Base-by-base conservation (phyloP, 2,113 vertebrate species). In the Hydropotes inermis region DNA sequence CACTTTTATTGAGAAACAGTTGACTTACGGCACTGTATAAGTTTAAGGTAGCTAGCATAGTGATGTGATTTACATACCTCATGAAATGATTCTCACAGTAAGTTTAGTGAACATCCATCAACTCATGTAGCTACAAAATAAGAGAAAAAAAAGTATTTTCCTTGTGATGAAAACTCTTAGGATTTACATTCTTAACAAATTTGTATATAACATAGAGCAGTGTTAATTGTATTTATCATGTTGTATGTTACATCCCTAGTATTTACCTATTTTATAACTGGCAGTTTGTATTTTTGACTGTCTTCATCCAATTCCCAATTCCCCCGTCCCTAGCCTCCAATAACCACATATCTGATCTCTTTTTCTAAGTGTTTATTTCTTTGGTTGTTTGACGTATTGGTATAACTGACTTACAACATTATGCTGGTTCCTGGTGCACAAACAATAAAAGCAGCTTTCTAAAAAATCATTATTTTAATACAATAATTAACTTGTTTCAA, bases 401-500 rank as follows among this genome's bases (percentile, higher is more conserved):
- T 28, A 45, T 78, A 45, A 45, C 45, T 78, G 39, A 78, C 39
- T 25, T 78, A 27, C 39, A 45, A 27, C 13, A 45, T 25, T 27
- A 78, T 45, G 39, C 7, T 45, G 28, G 74, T 78, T 45, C 45
- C 39, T 78, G 19, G 15, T 82, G 30, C 30, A 23, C 19, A 52
- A 52, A 36, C 13, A 95, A 61, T 93, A 96, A 95, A 94, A 76
- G 19, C 19, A 64, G 86, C 6, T 87, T 92, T 87, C 39, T 88
- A n/a, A n/a, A 67, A 89, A 88, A 58, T 85, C 21, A 36, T 16
- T 76, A 47, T 39, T 67, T 92, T 89, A 45, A 79, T 91, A 57
- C 23, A 90, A 47, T 94, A 86, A 47, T 87, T 90, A 87, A 79
- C n/a, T 93, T 89, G 5, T 47, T 96, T 94, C 23, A 55, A 90